These are phyloP conservation scores for Dynastes tityus DNA, from an alignment of 2,888 invertebrate genomes.

Conservation along the genomic window DNA sequence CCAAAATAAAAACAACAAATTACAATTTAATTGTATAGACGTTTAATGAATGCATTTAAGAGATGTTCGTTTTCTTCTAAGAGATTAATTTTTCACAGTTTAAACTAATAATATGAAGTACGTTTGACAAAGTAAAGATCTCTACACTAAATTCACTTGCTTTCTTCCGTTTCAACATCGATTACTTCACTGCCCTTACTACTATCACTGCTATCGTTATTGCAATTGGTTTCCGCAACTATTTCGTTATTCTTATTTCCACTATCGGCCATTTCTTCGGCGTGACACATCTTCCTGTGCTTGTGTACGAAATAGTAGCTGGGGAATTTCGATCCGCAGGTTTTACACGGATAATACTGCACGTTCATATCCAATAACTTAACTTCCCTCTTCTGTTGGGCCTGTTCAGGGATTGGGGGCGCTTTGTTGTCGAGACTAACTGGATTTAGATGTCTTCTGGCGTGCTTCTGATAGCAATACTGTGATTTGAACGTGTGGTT, in stretches of 20 bases:
- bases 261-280: conserved; percentile 73
- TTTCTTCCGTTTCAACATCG: conserved; percentile 52
- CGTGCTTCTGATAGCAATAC: conserved; percentile 89
- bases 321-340: conserved; percentile 93
- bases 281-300: conserved; percentile 89
- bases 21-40: conserved; percentile 4
- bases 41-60: neutral
- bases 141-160: conserved; percentile 38
- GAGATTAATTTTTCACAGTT: neutral
- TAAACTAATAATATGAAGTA: conserved; percentile 5
- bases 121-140: neutral
- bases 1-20: conserved; percentile 7
- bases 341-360: conserved; percentile 95
- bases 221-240: conserved; percentile 59
- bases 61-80: conserved; percentile 8
- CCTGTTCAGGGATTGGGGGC: conserved; percentile 58
- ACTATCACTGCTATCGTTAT: conserved; percentile 58
- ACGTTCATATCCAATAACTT: conserved; percentile 83
- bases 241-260: conserved; percentile 66
- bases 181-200: conserved; percentile 56
- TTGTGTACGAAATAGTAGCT: conserved; percentile 96
- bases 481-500: conserved; percentile 88
- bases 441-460: conserved; percentile 79
- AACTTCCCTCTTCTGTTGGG: conserved; percentile 73
- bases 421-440: conserved; percentile 70